Base-by-base conservation (phyloP, 2,888 invertebrate species). In the Cecidostiba fungosa region DNA sequence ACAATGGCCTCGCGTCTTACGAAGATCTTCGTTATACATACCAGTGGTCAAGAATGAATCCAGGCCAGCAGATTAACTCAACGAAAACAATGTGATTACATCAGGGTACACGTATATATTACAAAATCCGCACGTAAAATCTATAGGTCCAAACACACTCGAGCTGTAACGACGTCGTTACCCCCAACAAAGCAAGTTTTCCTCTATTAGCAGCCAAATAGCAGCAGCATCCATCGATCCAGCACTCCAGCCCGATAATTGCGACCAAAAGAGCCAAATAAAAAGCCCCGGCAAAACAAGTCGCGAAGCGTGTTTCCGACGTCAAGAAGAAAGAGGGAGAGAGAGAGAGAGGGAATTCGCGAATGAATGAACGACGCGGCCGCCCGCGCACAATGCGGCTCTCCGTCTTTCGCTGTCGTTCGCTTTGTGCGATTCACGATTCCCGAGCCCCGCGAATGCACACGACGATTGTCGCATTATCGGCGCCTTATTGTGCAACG, bases 401-500 rank as follows among this genome's bases (percentile, higher is more conserved):
- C 74, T 74, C 36, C 23, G 59, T 59, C 59, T 77, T 50, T 50
- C 32, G 26, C 50, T 43, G 50, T 50, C 50, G 50, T 32, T 74
- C 32, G 66, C 78, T 69, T 26, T 72, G 43, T 36, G 29, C 47
- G 70, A 78, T 19, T 43, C 79, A 47, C 32, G 43, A 39, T 26
- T 39, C 29, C 29, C 26, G 19, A n/a, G 66, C 66, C 3, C 23
- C 70, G 70, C 23, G 39, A 70, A 70, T 32, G 80, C 69, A 23
- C 29, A 66, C 82, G 70, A 82, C 47, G 69, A 77, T 82, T 69
- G 73, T 74, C 76, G 69, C 82, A 77, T 82, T 82, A 82, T 82
- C 82, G 82, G 76, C 82, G 54, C 82, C 77, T 82, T 70, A 82
- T 82, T 84, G 78, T 84, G 84, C 62, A 83, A 83, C 29, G 77